Base-by-base conservation (phyloP, 1,140 invertebrate species). In the Trichogramma pretiosum region DNA sequence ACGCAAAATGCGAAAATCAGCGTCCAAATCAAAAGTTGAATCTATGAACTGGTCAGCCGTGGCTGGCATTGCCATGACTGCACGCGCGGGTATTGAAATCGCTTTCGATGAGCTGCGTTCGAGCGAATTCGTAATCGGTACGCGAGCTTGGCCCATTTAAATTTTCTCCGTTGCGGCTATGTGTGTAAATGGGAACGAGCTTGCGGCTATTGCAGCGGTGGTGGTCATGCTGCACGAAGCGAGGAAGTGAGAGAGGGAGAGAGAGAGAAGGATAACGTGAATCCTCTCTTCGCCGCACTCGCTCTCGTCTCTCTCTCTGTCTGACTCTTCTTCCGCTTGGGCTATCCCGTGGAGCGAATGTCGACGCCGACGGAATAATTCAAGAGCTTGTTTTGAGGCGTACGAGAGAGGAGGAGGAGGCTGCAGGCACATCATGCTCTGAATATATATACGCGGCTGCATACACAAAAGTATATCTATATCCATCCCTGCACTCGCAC, bases 351-450 rank as follows among this genome's bases (percentile, higher is more conserved):
- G 11, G 5, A 5, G 33, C 33, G 17, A n/a, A 11, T 9, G 18
- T 23, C 48, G 50, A 52, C 45, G 28, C 13, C 30, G 11, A 1
- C 36, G 43, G 49, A 52, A 52, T 52, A 52, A 52, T 52, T 52
- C 45, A 43, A 34, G 45, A 46, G 45, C 19, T 52, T 47, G 39
- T 42, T 46, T 22, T 32, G 32, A 46, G 14, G n/a, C 7, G 43
- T 41, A 46, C 33, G 37, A 36, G 49, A 32, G 40, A 5, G 16
- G 35, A 22, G 34, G 13, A 19, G 32, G 23, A n/a, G 24, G 19
- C n/a, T n/a, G n/a, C n/a, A n/a, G n/a, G n/a, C n/a, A n/a, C n/a
- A n/a, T n/a, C n/a, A n/a, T n/a, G n/a, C n/a, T n/a, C n/a, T n/a
- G n/a, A n/a, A n/a, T n/a, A n/a, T n/a, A n/a, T n/a, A n/a, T n/a